phyloP scores from a whole-genome alignment of 2,797 vertebrate species.

The Halcyon leucocephala region DNA sequence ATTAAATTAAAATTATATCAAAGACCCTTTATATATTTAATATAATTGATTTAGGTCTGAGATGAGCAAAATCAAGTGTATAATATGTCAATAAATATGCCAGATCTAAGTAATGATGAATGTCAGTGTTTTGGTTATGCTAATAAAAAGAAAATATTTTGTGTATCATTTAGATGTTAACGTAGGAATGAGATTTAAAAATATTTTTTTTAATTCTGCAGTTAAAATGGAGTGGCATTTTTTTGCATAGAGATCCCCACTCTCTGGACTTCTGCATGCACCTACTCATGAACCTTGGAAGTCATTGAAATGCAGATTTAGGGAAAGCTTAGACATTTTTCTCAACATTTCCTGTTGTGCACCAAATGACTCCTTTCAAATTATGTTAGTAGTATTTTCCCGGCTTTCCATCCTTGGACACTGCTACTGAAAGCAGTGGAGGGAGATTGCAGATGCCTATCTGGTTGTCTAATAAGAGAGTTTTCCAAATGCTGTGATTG shows the following conservation, averaged over 20 bases:
- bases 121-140: not conserved
- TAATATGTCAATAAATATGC: not conserved
- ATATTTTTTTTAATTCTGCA: not conserved
- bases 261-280: constrained; percentile 46
- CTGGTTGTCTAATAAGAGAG: not conserved
- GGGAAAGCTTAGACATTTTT: not conserved
- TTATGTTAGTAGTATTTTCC: not conserved
- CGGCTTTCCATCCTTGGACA: not conserved
- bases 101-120: not conserved
- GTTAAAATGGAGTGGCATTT: not conserved
- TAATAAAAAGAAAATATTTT: not conserved
- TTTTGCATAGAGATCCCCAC: not conserved
- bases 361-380: not conserved
- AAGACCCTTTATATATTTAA: not conserved
- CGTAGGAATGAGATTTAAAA: not conserved
- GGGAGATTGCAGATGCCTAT: not conserved
- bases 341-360: not conserved
- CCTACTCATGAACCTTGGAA: constrained; percentile 56
- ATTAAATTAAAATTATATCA: not conserved
- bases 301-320: constrained; percentile 35
- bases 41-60: not conserved
- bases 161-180: not conserved
- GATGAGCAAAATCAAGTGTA: not conserved
- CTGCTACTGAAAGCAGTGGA: not conserved
- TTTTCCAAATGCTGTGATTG: constrained; percentile 26